phyloP scores from a whole-genome alignment of 2,113 vertebrate genomes.

The Myrmecobius fasciatus region DNA sequence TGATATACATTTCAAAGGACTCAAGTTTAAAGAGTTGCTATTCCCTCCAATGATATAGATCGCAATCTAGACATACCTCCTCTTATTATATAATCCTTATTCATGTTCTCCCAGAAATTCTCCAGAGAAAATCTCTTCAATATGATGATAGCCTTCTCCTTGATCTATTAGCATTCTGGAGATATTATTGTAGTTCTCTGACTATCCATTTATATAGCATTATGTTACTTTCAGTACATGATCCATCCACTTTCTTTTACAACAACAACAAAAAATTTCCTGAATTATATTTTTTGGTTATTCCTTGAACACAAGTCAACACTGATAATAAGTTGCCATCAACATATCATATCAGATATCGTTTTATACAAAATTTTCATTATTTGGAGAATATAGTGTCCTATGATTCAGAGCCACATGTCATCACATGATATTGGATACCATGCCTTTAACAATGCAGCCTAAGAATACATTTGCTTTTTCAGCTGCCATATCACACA shows the following conservation, averaged over 20 bases:
- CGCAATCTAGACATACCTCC: background rate
- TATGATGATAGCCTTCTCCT: background rate
- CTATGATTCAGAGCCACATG: background rate
- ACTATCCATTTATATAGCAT: background rate
- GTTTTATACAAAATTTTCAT: background rate
- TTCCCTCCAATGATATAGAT: background rate
- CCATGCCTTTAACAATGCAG: background rate
- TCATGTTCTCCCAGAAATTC: background rate
- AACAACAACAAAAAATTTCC: background rate
- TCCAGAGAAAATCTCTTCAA: background rate
- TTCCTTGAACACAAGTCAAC: background rate
- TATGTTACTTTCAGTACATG: background rate
- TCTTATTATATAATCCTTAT: background rate
- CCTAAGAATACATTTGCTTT: background rate
- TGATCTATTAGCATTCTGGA: background rate
- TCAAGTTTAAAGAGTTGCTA: too few species aligned
- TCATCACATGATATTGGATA: background rate
- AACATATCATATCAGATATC: background rate
- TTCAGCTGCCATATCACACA: background rate
- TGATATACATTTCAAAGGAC: background rate
- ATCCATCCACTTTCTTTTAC: background rate
- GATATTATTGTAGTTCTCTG: background rate
- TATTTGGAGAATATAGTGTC: background rate
- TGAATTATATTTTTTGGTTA: background rate
- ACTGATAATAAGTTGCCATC: background rate